Conservation (phyloP, 1,140 invertebrate species). For the Drosophila paulistorum region DNA sequence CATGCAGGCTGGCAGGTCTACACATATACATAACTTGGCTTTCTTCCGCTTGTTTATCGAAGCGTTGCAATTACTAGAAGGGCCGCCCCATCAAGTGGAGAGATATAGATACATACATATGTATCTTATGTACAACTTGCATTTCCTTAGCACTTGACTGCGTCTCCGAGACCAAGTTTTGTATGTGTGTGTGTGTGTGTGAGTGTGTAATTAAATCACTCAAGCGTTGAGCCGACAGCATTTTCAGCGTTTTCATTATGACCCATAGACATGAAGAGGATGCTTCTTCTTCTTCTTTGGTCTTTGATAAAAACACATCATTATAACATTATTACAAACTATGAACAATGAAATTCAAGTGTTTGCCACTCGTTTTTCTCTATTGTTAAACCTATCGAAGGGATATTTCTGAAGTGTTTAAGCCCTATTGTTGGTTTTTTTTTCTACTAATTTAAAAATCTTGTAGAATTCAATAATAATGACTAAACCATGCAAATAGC, state of each 20-base stretch:
- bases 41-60: conserved; percentile 77
- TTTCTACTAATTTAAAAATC: neutral
- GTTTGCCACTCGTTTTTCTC: conserved; percentile 31
- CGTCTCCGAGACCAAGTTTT: conserved; percentile 41
- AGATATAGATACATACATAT: conserved; percentile 38
- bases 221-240: conserved; percentile 57
- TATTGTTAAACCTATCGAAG: conserved; percentile 18
- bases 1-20: neutral
- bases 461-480: conserved; percentile 21
- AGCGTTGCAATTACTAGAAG: conserved; percentile 76
- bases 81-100: conserved; percentile 49
- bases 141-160: conserved; percentile 77
- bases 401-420: conserved; percentile 19
- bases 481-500: conserved; percentile 22
- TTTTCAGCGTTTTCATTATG: conserved; percentile 23
- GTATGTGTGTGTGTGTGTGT: conserved; percentile 38
- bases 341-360: conserved; percentile 53
- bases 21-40: conserved; percentile 24
- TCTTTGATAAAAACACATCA: conserved; percentile 66
- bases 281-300: conserved; percentile 4
- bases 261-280: conserved; percentile 31
- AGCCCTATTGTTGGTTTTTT: neutral
- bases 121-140: conserved; percentile 45
- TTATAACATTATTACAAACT: conserved; percentile 69
- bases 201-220: conserved; percentile 74